Evolutionary conservation across 2,888 invertebrate species (phyloP).

Genomic region (Drosophila mulleri): DNA sequence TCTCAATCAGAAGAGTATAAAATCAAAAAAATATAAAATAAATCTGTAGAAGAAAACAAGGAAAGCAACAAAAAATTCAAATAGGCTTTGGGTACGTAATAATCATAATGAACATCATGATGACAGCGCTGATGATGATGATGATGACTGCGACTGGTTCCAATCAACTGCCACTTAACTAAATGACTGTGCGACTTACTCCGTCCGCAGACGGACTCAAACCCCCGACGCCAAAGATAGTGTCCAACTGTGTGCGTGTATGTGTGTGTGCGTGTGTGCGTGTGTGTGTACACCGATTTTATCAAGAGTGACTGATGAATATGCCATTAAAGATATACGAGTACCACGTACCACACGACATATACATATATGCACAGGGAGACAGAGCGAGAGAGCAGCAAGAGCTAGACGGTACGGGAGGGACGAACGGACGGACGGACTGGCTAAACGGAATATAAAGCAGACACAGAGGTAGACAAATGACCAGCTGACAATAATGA

Average conservation of each 20-base stretch:
- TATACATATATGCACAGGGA: slow-evolving; percentile 5
- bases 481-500: slow-evolving; percentile 70
- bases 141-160: slow-evolving; percentile 69
- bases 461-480: slow-evolving; percentile 60
- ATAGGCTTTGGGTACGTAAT: slow-evolving; percentile 47
- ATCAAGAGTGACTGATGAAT: slow-evolving; percentile 83
- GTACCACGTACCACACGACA: slow-evolving; percentile 50
- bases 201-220: slow-evolving; percentile 39
- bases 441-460: slow-evolving; percentile 37
- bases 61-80: slow-evolving; percentile 40
- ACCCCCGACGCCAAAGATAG: slow-evolving; percentile 29
- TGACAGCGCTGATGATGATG: slow-evolving; percentile 31
- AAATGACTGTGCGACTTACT: slow-evolving; percentile 76
- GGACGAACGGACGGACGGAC: slow-evolving; percentile 7
- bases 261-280: slow-evolving; percentile 27
- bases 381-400: neutral
- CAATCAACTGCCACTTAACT: slow-evolving; percentile 81
- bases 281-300: slow-evolving; percentile 68
- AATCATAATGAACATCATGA: slow-evolving; percentile 24
- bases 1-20: slow-evolving; percentile 5
- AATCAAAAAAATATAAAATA: slow-evolving; percentile 19
- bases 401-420: slow-evolving; percentile 5
- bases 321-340: slow-evolving; percentile 81
- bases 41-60: slow-evolving; percentile 53
- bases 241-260: slow-evolving; percentile 4